Evolutionary conservation across 2,888 invertebrate species (phyloP).

Genomic region (Hipparchia sbordonii): DNA sequence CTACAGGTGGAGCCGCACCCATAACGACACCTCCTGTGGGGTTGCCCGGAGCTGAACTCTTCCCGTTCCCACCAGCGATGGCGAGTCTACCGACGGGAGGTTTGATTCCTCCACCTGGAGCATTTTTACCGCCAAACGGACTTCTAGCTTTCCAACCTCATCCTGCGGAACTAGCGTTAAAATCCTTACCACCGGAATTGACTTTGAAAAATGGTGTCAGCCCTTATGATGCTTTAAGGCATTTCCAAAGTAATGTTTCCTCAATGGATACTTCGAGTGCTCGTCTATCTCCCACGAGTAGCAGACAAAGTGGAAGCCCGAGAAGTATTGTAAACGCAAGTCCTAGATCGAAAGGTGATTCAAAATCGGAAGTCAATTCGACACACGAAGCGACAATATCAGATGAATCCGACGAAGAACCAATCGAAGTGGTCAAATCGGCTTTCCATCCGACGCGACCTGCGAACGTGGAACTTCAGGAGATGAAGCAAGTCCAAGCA

Average conservation of each 20-base stretch:
- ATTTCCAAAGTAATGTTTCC: slow-evolving; percentile 72
- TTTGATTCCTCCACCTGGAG: slow-evolving; percentile 82
- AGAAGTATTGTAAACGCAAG: slow-evolving; percentile 69
- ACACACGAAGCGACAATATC: slow-evolving; percentile 84
- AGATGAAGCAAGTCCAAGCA: slow-evolving; percentile 80
- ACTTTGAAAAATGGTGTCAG: slow-evolving; percentile 80
- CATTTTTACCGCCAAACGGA: slow-evolving; percentile 81
- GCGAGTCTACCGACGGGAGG: slow-evolving; percentile 72
- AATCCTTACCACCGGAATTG: slow-evolving; percentile 76
- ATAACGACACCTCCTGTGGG: slow-evolving; percentile 66
- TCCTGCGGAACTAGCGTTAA: slow-evolving; percentile 76
- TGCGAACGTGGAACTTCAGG: slow-evolving; percentile 81
- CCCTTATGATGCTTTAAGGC: slow-evolving; percentile 82
- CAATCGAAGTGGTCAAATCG: slow-evolving; percentile 89
- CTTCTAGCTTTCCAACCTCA: slow-evolving; percentile 81
- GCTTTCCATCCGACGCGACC: slow-evolving; percentile 87
- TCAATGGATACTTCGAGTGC: slow-evolving; percentile 76
- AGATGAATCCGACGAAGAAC: slow-evolving; percentile 87
- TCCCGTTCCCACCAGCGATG: slow-evolving; percentile 73
- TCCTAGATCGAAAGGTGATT: slow-evolving; percentile 79
- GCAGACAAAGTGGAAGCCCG: slow-evolving; percentile 81
- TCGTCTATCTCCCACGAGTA: slow-evolving; percentile 81
- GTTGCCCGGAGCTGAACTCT: slow-evolving; percentile 72
- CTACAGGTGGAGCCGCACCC: slow-evolving; percentile 72
- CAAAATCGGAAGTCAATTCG: slow-evolving; percentile 85